phyloP scores from a whole-genome alignment of 2,797 vertebrate genomes.

The Tarsius wallacei region DNA sequence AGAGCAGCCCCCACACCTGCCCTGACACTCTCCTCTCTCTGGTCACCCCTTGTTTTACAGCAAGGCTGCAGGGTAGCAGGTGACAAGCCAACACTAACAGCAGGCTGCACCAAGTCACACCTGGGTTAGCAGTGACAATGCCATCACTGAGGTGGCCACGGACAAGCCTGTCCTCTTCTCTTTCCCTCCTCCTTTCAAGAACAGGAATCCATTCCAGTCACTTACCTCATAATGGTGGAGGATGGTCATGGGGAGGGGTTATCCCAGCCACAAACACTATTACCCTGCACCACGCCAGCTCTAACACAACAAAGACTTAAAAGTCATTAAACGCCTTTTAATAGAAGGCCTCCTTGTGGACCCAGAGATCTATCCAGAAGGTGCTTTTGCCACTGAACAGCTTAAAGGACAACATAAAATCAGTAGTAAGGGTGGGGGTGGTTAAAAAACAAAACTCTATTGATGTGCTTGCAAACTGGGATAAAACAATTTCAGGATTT shows the following conservation, averaged over 20 bases:
- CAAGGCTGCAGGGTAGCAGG: background rate
- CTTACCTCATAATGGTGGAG: background rate
- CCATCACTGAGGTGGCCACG: fast-evolving
- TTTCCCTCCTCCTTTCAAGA: background rate
- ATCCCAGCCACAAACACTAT: background rate
- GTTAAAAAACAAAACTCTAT: background rate
- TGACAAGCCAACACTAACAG: fast-evolving
- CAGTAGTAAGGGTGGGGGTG: background rate
- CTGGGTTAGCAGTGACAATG: background rate
- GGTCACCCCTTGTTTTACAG: background rate
- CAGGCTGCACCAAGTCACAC: fast-evolving
- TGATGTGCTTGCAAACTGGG: background rate
- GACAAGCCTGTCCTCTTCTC: background rate
- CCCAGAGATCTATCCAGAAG: background rate
- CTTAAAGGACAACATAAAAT: background rate
- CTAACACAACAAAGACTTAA: background rate
- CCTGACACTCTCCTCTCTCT: background rate
- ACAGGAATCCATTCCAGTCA: background rate
- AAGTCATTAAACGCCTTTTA: constrained; percentile 20
- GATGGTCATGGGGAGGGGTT: background rate
- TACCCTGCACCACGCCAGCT: background rate
- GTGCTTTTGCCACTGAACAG: background rate
- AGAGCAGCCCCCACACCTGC: background rate
- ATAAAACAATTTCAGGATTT: background rate
- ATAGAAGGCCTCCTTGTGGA: background rate